Base-by-base conservation (phyloP, 2,113 vertebrate genomes). In the Entosphenus tridentatus region DNA sequence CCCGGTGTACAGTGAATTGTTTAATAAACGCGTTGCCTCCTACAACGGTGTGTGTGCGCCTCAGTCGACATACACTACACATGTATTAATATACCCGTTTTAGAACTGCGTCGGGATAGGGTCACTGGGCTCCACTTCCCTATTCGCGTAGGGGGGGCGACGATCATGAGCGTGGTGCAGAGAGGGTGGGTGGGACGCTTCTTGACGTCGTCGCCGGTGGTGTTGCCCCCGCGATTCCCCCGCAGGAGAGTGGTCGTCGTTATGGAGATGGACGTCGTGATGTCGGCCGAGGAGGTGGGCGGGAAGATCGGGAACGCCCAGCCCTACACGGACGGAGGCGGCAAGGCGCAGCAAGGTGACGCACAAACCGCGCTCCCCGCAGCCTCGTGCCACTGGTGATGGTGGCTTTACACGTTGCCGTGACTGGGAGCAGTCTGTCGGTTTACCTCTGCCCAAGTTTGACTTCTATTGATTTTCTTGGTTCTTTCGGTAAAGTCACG, bases 201-300 rank as follows among this genome's bases (percentile, higher is more conserved):
- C 39, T 39, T 39, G 39, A 39, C 55, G 14, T 14, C 21, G 10
- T 12, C 21, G 39, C 10, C 55, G 3, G 5, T 56, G 2, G 56
- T 54, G 70, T 13, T 39, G 57, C 65, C 18, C 68, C 6, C 54
- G 70, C 39, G 8, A 55, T 21, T 57, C 72, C 68, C 70, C 75
- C 73, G 59, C 72, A 96, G 91, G 74, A 85, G 82, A 70, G 88
- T 96, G 68, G 81, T 97, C 56, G 86, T 96, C 75, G 83, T 97
- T 77, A 81, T 97, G 82, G 91, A 93, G 68, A 72, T 95, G 70
- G 77, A 82, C 2, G 82, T 97, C 71, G 68, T 96, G 75, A 84
- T 83, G 70, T 72, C 83, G 65, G 88, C 86, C 21, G 80, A 81
- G 57, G 76, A 80, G 2, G 82, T 90, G 70, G 75, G 70, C 58